Evolutionary conservation across 2,888 invertebrate genomes (phyloP).

Genomic region (Synanthedon andrenaeformis): DNA sequence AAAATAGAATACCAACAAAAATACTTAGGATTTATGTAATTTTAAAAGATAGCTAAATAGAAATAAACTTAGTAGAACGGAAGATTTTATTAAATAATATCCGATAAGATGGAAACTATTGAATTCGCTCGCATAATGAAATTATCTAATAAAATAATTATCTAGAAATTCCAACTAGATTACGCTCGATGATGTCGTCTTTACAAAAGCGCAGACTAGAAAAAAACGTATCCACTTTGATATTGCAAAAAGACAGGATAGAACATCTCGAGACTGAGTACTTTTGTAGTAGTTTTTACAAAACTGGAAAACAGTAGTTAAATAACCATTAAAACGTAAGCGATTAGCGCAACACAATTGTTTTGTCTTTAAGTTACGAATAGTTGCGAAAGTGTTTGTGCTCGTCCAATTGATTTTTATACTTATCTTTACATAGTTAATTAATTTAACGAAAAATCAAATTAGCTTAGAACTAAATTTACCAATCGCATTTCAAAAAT

Average conservation of each 20-base stretch:
- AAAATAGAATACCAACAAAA: too few relatives aligned
- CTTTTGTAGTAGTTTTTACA: slow-evolving; percentile 8
- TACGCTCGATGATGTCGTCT: neutral
- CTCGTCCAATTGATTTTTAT: neutral
- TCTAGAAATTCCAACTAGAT: neutral
- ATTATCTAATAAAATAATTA: neutral
- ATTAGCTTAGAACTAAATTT: too few relatives aligned
- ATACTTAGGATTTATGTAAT: too few relatives aligned
- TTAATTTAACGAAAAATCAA: neutral
- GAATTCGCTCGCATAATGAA: neutral
- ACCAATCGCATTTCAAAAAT: too few relatives aligned
- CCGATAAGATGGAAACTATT: neutral
- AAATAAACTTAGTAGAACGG: slow-evolving; percentile 1
- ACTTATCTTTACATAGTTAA: neutral
- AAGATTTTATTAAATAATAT: neutral
- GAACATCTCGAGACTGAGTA: neutral
- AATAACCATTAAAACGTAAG: slow-evolving; percentile 15
- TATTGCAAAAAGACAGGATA: neutral
- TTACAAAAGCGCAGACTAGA: neutral
- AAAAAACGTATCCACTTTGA: neutral
- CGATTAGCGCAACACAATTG: slow-evolving; percentile 8
- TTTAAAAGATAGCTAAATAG: neutral
- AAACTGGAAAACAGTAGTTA: slow-evolving; percentile 11
- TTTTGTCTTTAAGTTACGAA: neutral
- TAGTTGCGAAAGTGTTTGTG: neutral